A percentile compares a stretch with the other conserved stretches of the same genome.
Conservation (phyloP, 1,140 invertebrate species). For the Drosophila pachea region DNA sequence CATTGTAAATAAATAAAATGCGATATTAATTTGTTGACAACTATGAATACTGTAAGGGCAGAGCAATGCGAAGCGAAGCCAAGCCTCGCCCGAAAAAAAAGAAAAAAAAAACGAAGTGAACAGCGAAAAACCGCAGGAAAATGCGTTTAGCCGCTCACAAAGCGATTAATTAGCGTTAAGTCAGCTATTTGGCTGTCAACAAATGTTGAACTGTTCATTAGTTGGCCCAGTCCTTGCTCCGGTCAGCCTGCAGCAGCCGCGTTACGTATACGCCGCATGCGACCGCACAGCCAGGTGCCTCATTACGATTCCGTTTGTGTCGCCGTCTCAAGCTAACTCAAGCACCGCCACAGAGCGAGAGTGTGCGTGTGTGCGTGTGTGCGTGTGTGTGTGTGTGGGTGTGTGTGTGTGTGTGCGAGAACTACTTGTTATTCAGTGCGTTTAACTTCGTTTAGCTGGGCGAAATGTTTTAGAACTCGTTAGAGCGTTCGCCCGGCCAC, state of each 20-base stretch:
- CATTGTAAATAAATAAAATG: slow-evolving; percentile 67
- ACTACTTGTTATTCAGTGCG: slow-evolving; percentile 75
- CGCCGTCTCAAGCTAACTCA: slow-evolving; percentile 56
- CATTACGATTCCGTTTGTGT: slow-evolving; percentile 66
- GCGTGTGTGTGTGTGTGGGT: slow-evolving; percentile 25
- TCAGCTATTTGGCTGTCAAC: slow-evolving; percentile 56
- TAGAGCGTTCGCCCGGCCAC: slow-evolving; percentile 47
- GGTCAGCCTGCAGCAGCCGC: slow-evolving; percentile 17
- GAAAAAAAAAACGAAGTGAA: background rate
- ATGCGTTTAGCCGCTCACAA: slow-evolving; percentile 54
- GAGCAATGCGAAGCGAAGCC: slow-evolving; percentile 7
- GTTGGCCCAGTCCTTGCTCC: slow-evolving; percentile 10
- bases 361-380: too few species aligned
- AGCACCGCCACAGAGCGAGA: slow-evolving; percentile 38
- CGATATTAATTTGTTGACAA: slow-evolving; percentile 75
- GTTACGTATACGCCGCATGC: slow-evolving; percentile 59
- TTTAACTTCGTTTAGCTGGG: slow-evolving; percentile 75
- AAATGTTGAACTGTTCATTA: slow-evolving; percentile 75
- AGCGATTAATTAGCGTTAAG: slow-evolving; percentile 68
- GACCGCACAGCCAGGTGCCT: slow-evolving; percentile 49
- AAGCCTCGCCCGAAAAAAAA: too few species aligned
- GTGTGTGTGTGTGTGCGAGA: slow-evolving; percentile 40
- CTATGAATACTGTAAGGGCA: slow-evolving; percentile 64
- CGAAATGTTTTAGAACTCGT: slow-evolving; percentile 75
- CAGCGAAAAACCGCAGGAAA: slow-evolving; percentile 17